phyloP scores from a whole-genome alignment of 2,797 vertebrate species.

The Iguana delicatissima region DNA sequence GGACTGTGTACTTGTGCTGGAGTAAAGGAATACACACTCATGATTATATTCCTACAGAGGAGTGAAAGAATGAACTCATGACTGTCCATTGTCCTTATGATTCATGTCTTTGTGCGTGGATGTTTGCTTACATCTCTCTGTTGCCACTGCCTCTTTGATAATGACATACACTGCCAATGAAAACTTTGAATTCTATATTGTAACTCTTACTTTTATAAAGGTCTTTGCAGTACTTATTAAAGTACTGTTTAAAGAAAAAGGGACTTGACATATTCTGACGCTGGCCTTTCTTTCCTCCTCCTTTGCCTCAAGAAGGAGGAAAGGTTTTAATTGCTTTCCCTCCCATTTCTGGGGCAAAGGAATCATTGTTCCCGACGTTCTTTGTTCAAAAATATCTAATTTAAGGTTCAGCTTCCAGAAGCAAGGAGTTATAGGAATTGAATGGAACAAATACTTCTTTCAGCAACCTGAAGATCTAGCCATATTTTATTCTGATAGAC shows the following conservation, averaged over 20 bases:
- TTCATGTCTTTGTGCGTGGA: too few relatives aligned
- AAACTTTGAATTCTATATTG: not conserved
- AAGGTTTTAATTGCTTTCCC: not conserved
- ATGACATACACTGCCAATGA: not conserved
- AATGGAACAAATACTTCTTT: not conserved
- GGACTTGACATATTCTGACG: not conserved
- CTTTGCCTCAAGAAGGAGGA: not conserved
- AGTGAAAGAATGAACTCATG: too few relatives aligned
- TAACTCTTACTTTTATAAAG: not conserved
- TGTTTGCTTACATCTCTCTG: not conserved
- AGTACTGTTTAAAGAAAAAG: not conserved
- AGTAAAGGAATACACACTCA: not conserved
- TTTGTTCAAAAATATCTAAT: not conserved
- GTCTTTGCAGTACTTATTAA: not conserved
- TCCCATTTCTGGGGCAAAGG: not conserved
- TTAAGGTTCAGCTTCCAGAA: not conserved
- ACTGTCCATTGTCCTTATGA: too few relatives aligned
- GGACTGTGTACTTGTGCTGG: not conserved
- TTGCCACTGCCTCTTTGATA: not conserved
- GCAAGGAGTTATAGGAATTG: not conserved
- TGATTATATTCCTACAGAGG: not conserved
- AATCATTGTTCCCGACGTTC: not conserved
- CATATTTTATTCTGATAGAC: not conserved
- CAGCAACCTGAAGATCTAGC: not conserved
- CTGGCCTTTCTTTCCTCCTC: not conserved